These are phyloP conservation scores for Misgurnus anguillicaudatus DNA, from an alignment of 2,113 vertebrate species.

Conservation along the genomic window DNA sequence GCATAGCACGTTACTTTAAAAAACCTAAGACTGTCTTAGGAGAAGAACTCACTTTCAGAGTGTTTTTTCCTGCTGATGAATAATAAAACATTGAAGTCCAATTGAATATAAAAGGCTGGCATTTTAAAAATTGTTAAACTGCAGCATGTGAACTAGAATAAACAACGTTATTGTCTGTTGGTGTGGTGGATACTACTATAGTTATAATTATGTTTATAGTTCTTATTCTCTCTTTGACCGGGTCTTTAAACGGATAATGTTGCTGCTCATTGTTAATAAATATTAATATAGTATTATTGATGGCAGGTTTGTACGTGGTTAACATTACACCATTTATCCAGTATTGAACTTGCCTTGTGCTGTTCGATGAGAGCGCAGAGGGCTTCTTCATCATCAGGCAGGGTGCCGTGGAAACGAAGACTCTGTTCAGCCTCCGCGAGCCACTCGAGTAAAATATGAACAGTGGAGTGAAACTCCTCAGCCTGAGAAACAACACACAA, in stretches of 20 bases:
- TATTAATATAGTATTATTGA: background rate
- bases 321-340: background rate
- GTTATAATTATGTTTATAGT: too few relatives aligned
- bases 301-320: background rate
- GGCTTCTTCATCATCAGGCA: slow-evolving; percentile 94
- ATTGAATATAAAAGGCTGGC: too few relatives aligned
- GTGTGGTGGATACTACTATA: too few relatives aligned
- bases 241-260: background rate
- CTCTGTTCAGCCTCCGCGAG: slow-evolving; percentile 94
- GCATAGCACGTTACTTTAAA: too few relatives aligned
- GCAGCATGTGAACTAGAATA: too few relatives aligned
- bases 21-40: too few relatives aligned
- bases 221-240: too few relatives aligned
- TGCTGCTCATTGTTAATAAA: background rate
- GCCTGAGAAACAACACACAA: slow-evolving; percentile 73
- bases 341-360: slow-evolving; percentile 80
- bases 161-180: too few relatives aligned
- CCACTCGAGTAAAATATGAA: slow-evolving; percentile 95
- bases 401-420: slow-evolving; percentile 91
- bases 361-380: slow-evolving; percentile 86
- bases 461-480: slow-evolving; percentile 95
- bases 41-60: too few relatives aligned
- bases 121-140: too few relatives aligned
- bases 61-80: too few relatives aligned
- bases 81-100: too few relatives aligned